Evolutionary conservation across 2,888 invertebrate genomes (phyloP).

Genomic region (Heliconius erato): DNA sequence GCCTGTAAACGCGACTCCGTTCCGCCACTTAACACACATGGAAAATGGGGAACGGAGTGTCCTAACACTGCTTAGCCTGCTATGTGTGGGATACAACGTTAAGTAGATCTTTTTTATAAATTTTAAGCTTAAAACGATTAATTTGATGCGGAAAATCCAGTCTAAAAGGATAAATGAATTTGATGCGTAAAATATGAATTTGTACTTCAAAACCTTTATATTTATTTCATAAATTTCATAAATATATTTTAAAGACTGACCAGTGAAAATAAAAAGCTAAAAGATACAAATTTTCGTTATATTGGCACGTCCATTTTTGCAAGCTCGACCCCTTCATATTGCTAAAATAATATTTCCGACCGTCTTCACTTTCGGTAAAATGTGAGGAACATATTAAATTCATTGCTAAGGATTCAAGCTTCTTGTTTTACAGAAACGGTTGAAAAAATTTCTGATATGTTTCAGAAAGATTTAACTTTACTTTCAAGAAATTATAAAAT

Average conservation of each 20-base stretch:
- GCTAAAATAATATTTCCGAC: not conserved
- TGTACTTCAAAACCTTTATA: not conserved
- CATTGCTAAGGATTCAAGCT: slow-evolving; percentile 3
- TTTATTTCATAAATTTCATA: not conserved
- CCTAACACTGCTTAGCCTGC: too few species aligned
- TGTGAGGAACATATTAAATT: slow-evolving; percentile 21
- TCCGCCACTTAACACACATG: too few species aligned
- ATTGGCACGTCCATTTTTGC: not conserved
- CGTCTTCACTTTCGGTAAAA: slow-evolving; percentile 11
- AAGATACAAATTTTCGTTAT: not conserved
- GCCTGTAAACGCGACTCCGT: too few species aligned
- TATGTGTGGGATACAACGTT: too few species aligned
- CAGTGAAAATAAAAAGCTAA: not conserved
- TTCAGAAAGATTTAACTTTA: not conserved
- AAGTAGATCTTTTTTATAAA: too few species aligned
- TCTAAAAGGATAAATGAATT: not conserved
- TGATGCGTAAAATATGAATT: not conserved
- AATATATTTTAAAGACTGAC: not conserved
- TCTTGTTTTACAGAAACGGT: not conserved
- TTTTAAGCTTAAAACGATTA: too few species aligned
- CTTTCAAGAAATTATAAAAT: too few species aligned
- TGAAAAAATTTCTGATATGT: not conserved
- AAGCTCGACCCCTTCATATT: not conserved
- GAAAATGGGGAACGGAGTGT: too few species aligned
- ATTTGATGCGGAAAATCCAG: too few species aligned